A percentile compares a stretch with the other conserved stretches of the same genome.
These are phyloP conservation scores for Cynocephalus volans DNA, from an alignment of 2,113 vertebrate species.

Conservation along the genomic window DNA sequence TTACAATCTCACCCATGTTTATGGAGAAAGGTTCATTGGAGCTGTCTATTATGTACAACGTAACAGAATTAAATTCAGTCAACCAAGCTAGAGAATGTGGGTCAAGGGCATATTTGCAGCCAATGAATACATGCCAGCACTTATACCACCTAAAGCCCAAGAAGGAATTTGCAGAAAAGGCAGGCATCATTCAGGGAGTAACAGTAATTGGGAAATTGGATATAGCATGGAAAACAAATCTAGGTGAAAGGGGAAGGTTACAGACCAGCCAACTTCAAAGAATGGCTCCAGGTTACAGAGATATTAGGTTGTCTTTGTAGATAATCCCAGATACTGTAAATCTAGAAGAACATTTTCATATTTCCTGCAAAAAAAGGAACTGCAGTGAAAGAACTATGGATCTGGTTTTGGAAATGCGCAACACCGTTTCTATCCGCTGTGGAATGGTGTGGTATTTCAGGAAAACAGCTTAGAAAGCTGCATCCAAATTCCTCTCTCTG, in stretches of 20 bases:
- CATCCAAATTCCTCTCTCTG: slow-evolving; percentile 95
- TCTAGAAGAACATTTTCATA: slow-evolving; percentile 98
- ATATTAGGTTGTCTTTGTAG: slow-evolving; percentile 97
- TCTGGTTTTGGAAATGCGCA: slow-evolving; percentile 98
- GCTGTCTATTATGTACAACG: slow-evolving; percentile 98
- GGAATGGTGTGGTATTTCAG: slow-evolving; percentile 95
- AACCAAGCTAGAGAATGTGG: slow-evolving; percentile 91
- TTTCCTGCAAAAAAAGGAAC: slow-evolving; percentile 99
- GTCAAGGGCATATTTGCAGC: slow-evolving; percentile 97
- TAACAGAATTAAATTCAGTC: slow-evolving; percentile 96
- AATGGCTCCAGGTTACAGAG: slow-evolving; percentile 99
- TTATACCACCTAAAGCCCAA: slow-evolving; percentile 98
- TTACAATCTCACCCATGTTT: slow-evolving; percentile 99
- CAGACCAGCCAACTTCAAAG: slow-evolving; percentile 99
- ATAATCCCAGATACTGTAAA: slow-evolving; percentile 97
- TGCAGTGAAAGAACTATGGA: slow-evolving; percentile 99
- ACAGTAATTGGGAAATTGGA: slow-evolving; percentile 99
- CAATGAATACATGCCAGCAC: slow-evolving; percentile 98
- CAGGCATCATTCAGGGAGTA: slow-evolving; percentile 98
- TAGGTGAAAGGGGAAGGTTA: slow-evolving; percentile 97
- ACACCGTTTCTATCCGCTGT: slow-evolving; percentile 95
- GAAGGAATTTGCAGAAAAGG: slow-evolving; percentile 98
- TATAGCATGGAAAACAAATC: slow-evolving; percentile 99
- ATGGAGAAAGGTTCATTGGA: slow-evolving; percentile 99
- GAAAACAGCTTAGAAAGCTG: slow-evolving; percentile 96